Base-by-base conservation (phyloP, 2,888 invertebrate species). In the Parelbella ahira region DNA sequence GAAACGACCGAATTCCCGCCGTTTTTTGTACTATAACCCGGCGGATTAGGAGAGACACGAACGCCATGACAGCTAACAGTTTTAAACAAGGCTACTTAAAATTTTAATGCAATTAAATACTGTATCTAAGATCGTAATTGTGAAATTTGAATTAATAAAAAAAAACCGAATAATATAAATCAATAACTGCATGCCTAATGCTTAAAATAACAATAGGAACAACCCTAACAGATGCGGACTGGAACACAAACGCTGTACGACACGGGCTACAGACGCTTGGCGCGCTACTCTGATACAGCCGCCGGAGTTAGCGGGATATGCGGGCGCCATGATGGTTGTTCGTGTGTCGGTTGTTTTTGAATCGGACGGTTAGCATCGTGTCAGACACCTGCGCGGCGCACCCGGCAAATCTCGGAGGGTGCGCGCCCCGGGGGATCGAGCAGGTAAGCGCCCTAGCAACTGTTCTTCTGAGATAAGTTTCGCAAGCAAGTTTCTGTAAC, bases 361-460 rank as follows among this genome's bases (percentile, higher is more conserved):
- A 64, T 68, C 69, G 69, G 72, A 63, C 68, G 76, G 73, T 68
- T 79, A 67, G 63, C 60, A 59, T 48, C 53, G 74, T 67, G n/a
- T n/a, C 66, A 72, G 58, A 69, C 84, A 84, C 83, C 84, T 83
- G 84, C 84, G 75, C 65, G 27, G 6, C 63, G 67, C 80, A 81
- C 79, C 81, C 82, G 80, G 80, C 70, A 70, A 76, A 77, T 79
- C 76, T 72, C 78, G 63, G 73, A 80, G 82, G 82, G 83, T 78
- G 83, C 81, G 53, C 32, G 30, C 29, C 37, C 37, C 7, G 11
- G 10, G 27, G 29, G 10, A 9, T 2, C 5, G 59, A 60, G 74
- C 83, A 84, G 84, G 84, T 84, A 83, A 83, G 73, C 79, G 76
- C 58, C 59, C 12, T n/a, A 15, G 20, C 28, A 30, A 41, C 41